Evolutionary conservation across 2,797 vertebrate genomes (phyloP), one percentile per base, ranked within the genome.

Genomic region (Hyperoplus immaculatus): DNA sequence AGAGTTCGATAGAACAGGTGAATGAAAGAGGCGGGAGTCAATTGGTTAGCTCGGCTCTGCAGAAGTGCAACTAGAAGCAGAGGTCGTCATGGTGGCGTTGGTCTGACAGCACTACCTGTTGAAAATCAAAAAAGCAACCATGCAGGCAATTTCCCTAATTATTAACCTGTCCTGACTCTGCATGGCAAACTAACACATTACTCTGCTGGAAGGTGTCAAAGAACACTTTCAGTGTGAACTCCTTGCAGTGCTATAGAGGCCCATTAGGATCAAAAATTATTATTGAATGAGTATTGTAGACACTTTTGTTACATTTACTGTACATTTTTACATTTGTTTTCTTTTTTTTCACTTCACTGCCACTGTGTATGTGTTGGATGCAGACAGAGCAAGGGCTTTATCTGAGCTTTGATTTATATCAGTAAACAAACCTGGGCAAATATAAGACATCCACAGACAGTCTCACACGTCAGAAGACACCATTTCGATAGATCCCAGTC

Each of bases 151-250:
- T 4, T 41, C n/a, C 6, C 12, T 45, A 45, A 46, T 62, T 61
- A 59, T 67, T 61, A 49, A 64, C 46, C 15, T 53, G 58, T 60
- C 14, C 0, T 21, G 14, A 56, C 1, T 63, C 71, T 51, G 53
- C 94, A 90, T 92, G 84, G 72, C 82, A 18, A 85, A 95, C 9
- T 1, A 91, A 92, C 57, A 95, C 59, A 0, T 92, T 83, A 42
- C 75, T 91, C 0, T 88, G 88, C 76, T 84, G 86, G 78, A 95
- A 56, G 0, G 93, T 89, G 46, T 83, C 47, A 5, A 94, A 95
- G 84, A 93, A 95, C 49, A 90, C 88, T 2, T 92, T 91, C 83
- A 94, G 59, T 0, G 91, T 93, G 75, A 94, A 95, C 79, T 90
- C 93, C 92, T 89, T 42, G 89, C 91, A 4, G 93, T 91, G 49